Evolutionary conservation across 2,888 invertebrate genomes (phyloP), one percentile per base, ranked within the genome.

Genomic region (Alloscopus bannaensis): DNA sequence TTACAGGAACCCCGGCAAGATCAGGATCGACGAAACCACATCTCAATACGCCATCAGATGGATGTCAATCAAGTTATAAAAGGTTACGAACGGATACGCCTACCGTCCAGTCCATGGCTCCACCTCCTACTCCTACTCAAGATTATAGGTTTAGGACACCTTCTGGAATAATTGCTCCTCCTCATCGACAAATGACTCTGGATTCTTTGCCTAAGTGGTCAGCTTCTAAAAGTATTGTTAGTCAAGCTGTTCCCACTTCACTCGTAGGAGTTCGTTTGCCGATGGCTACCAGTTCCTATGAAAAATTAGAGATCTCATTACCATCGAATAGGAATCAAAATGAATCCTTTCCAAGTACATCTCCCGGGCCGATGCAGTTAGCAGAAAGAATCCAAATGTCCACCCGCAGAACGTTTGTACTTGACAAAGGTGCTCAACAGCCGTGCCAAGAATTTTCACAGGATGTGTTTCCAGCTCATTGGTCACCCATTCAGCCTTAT

Each of bases 151-250:
- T 28, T 6, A 36, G 18, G n/a, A 28, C 28, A n/a, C 24, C 45
- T 4, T 57, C 60, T 11, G 52, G n/a, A n/a, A n/a, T n/a, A n/a
- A n/a, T 45, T 40, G 59, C 24, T 11, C 18, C 72, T 8, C 29
- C 50, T 1, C 28, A 47, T 11, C 29, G 65, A 4, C 79, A 80
- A 31, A 36, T 64, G 6, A 82, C 82, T 0, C 28, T 82, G 18
- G 76, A 82, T 24, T 57, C 60, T 2, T 60, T 69, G 16, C n/a
- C 57, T 36, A 75, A 66, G 11, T 82, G 79, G 79, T n/a, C 11
- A 31, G 24, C 68, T 3, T 55, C 72, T 0, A 42, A 42, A 4
- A 50, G 52, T 31, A 26, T 29, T 8, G 28, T 64, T 42, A 64
- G 70, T 31, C 69, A 68, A 28, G 1, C 62, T 16, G 60, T 62